Conservation (phyloP, 1,140 invertebrate species). For the Zaprionus nigranus region DNA sequence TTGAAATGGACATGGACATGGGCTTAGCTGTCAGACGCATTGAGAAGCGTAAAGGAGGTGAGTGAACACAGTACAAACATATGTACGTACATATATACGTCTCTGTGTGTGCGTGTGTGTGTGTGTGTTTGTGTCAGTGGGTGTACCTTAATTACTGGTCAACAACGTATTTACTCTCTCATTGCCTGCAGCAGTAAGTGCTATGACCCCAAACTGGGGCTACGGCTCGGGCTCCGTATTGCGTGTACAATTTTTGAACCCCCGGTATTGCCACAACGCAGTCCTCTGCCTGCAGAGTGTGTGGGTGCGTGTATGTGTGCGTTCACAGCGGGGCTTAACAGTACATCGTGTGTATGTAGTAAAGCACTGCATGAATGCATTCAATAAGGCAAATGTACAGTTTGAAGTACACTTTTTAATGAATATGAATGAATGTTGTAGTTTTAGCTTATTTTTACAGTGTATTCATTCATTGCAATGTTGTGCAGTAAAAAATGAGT, state of each 20-base stretch:
- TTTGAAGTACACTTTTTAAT: too few relatives aligned
- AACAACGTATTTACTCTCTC: slow-evolving; percentile 13
- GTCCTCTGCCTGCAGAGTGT: neutral
- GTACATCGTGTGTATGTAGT: neutral
- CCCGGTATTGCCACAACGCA: neutral
- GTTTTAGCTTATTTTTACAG: too few relatives aligned
- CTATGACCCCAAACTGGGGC: slow-evolving; percentile 7
- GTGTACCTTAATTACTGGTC: slow-evolving; percentile 26
- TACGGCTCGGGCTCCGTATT: slow-evolving; percentile 4
- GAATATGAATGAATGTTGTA: too few relatives aligned
- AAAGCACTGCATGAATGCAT: too few relatives aligned
- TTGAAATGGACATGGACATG: slow-evolving; percentile 82
- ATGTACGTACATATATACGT: neutral
- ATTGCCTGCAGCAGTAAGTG: slow-evolving; percentile 7
- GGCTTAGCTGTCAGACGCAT: slow-evolving; percentile 62
- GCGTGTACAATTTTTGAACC: slow-evolving; percentile 14
- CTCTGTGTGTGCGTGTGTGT: slow-evolving; percentile 17
- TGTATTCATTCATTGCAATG: too few relatives aligned
- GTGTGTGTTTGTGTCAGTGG: slow-evolving; percentile 8
- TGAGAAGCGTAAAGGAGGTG: slow-evolving; percentile 77
- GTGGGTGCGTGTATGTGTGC: neutral
- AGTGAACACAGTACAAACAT: slow-evolving; percentile 38
- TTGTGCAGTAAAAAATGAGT: too few relatives aligned
- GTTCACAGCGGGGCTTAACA: neutral
- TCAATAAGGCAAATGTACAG: too few relatives aligned